Percentiles rank a stretch among this genome's conserved stretches.
phyloP scores from a whole-genome alignment of 2,888 invertebrate genomes.

The Microplitis manilae region DNA sequence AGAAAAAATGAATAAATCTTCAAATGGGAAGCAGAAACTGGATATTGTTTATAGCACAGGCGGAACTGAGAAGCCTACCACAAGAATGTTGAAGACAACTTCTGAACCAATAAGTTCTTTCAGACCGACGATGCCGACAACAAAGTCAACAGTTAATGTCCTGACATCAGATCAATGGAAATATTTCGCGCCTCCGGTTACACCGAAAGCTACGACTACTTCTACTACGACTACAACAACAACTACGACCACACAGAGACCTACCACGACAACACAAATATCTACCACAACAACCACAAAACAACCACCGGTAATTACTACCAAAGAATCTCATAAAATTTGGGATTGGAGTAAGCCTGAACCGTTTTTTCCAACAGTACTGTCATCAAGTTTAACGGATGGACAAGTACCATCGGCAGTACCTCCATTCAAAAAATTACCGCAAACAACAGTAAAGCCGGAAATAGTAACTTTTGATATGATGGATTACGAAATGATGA shows the following conservation, averaged over 20 bases:
- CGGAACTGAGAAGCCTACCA: slow-evolving; percentile 51
- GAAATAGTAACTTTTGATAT: slow-evolving; percentile 32
- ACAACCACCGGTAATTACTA: slow-evolving; percentile 10
- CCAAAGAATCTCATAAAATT: neutral
- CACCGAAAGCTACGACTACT: slow-evolving; percentile 43
- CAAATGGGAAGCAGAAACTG: slow-evolving; percentile 44
- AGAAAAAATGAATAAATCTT: no score
- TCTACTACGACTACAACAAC: slow-evolving; percentile 23
- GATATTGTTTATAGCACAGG: slow-evolving; percentile 59
- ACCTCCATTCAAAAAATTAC: slow-evolving; percentile 41
- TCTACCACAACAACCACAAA: slow-evolving; percentile 17
- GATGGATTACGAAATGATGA: slow-evolving; percentile 38
- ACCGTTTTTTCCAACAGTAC: slow-evolving; percentile 52
- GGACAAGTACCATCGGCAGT: neutral
- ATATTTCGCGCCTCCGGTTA: slow-evolving; percentile 68
- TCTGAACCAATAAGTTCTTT: slow-evolving; percentile 55
- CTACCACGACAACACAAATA: slow-evolving; percentile 23
- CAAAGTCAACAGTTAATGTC: slow-evolving; percentile 53
- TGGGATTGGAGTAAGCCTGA: neutral
- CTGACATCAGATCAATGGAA: slow-evolving; percentile 67
- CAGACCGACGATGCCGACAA: slow-evolving; percentile 57
- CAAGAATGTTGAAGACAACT: slow-evolving; percentile 52
- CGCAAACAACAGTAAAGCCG: slow-evolving; percentile 32
- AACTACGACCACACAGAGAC: slow-evolving; percentile 9
- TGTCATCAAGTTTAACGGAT: slow-evolving; percentile 24